Conservation (phyloP, 1,140 invertebrate genomes). For the Drosophila nikananu region DNA sequence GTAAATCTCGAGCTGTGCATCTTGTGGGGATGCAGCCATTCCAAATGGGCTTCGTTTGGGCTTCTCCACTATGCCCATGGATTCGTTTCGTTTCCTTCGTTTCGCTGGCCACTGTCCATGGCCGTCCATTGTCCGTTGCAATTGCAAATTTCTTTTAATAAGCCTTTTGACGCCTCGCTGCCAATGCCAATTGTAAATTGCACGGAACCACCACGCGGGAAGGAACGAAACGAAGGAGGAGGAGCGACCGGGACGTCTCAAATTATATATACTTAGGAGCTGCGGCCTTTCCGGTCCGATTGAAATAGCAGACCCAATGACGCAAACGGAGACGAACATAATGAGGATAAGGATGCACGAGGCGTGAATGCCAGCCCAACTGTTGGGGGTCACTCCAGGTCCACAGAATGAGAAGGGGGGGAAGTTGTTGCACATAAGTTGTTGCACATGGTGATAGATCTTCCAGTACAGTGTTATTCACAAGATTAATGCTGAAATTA, state of each 20-base stretch:
- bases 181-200: constrained; percentile 77
- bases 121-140: constrained; percentile 55
- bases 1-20: constrained; percentile 64
- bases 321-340: constrained; percentile 65
- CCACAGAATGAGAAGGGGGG: background rate
- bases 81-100: constrained; percentile 32
- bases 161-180: constrained; percentile 82
- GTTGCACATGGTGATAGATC: background rate
- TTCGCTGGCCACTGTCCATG: constrained; percentile 22
- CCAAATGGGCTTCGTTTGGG: constrained; percentile 45
- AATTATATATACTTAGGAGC: constrained; percentile 76
- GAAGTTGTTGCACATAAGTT: background rate
- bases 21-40: constrained; percentile 47
- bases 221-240: constrained; percentile 5
- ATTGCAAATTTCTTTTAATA: constrained; percentile 84
- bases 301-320: constrained; percentile 73
- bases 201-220: constrained; percentile 38
- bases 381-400: constrained; percentile 38
- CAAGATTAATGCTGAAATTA: constrained; percentile 8
- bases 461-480: constrained; percentile 8
- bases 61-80: constrained; percentile 14
- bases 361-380: constrained; percentile 39
- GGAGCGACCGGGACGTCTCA: constrained; percentile 18
- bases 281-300: constrained; percentile 55
- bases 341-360: constrained; percentile 54